Evolutionary conservation across 2,113 vertebrate genomes (phyloP).

Genomic region (Nycticryphes semicollaris): DNA sequence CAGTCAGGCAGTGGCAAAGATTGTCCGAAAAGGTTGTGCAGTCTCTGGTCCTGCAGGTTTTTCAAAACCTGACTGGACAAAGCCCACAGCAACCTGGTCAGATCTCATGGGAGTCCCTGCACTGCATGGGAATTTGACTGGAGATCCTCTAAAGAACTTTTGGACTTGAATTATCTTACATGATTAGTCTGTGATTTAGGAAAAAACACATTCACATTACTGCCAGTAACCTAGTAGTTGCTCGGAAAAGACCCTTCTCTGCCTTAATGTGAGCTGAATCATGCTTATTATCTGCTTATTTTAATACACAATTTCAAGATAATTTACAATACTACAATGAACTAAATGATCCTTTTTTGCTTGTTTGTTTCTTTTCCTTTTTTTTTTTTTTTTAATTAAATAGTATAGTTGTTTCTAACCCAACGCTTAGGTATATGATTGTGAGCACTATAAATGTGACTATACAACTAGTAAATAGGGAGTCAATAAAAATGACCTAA

Average conservation of each 20-base stretch:
- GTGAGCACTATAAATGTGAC: not conserved
- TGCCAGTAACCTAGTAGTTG: not conserved
- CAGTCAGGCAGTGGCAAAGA: not conserved
- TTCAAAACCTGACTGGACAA: not conserved
- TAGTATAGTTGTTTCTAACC: not conserved
- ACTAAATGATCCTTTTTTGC: rapidly evolving
- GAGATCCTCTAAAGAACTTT: not conserved
- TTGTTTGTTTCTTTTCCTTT: rapidly evolving
- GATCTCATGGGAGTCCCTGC: not conserved
- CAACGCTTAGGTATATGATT: not conserved
- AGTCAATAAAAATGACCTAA: not conserved
- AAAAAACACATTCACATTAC: not conserved
- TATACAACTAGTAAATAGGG: not conserved
- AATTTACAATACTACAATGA: not conserved
- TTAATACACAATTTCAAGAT: not conserved
- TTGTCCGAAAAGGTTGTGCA: not conserved
- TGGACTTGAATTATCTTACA: not conserved
- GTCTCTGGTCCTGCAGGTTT: not conserved
- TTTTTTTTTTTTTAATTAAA: not conserved
- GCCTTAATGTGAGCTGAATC: not conserved
- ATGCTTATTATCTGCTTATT: not conserved
- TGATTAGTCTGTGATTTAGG: not conserved
- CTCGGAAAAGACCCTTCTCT: not conserved
- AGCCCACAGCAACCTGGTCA: not conserved
- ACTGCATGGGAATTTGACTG: not conserved